Evolutionary conservation across 2,888 invertebrate species (phyloP), one percentile per base, ranked within the genome.

Genomic region (Resseliella maxima): DNA sequence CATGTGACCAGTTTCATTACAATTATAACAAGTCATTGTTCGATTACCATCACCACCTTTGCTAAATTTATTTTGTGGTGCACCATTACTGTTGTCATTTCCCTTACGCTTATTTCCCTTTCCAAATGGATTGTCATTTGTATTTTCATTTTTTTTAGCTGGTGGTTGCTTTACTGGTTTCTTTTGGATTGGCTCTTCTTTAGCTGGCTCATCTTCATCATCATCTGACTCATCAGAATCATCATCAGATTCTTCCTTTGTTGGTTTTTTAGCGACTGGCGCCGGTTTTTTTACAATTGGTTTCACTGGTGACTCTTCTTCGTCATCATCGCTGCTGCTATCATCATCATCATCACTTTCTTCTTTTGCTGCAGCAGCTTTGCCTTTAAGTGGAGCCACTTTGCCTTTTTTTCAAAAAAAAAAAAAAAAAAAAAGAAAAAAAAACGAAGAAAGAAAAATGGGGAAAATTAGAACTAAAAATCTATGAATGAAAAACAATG

Each of bases 1-100:
- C 36, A 86, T 85, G 46, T 86, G 86, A 1, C 85, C 86, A 36
- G 85, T 85, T 81, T 85, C 85, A 15, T 86, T 64, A n/a, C 86
- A 86, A 27, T 85, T 64, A 35, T 50, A 86, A 38, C 86, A 86
- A 81, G 72, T 86, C 21, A 38, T 36, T 36, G 38, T 1, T 27
- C 83, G 38, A n/a, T 24, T 24, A 12, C 83, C 83, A 83, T 41
- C 83, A 41, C 41, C 41, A 21, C 41, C 24, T 24, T 38, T 38
- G 41, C n/a, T n/a, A 35, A 81, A 86, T 54, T 86, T 86, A 36
- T 50, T 54, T 27, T 35, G 36, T 54, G 72, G 86, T 24, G 3
- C 72, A 81, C 72, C 15, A 8, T 85, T 35, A 45, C 46, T 35
- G 27, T 64, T 46, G 27, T 86, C 86, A 35, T 45, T 24, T 35